Percentiles rank a stretch among this genome's conserved stretches.
phyloP scores from a whole-genome alignment of 2,113 vertebrate genomes.

The Sebastes schlegelii region DNA sequence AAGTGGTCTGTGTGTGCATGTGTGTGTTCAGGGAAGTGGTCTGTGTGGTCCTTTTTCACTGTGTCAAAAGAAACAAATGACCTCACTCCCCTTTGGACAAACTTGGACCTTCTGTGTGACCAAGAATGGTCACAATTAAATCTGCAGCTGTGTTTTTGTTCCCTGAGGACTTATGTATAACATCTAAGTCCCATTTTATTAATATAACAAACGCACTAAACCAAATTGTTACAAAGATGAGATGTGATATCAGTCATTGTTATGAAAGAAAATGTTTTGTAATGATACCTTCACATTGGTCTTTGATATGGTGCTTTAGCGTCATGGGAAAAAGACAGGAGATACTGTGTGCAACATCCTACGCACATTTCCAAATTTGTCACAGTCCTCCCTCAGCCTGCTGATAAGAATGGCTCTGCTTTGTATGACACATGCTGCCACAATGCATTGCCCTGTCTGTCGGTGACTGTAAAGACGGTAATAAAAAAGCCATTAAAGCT shows the following conservation, averaged over 20 bases:
- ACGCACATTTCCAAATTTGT: conserved; percentile 49
- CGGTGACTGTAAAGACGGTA: neutral
- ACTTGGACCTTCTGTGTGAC: conserved; percentile 42
- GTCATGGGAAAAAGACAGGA: conserved; percentile 31
- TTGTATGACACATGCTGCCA: conserved; percentile 20
- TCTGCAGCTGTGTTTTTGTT: conserved; percentile 11
- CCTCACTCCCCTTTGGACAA: conserved; percentile 56
- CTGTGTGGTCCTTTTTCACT: conserved; percentile 45
- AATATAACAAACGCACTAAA: neutral
- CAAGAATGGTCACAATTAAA: conserved; percentile 59
- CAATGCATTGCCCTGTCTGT: neutral
- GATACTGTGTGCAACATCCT: conserved; percentile 18
- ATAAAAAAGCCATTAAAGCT: neutral
- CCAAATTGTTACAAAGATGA: neutral
- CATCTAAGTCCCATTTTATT: neutral
- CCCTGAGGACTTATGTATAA: neutral
- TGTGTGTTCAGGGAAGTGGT: conserved; percentile 43
- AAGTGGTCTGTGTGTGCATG: conserved; percentile 16
- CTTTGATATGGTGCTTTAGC: conserved; percentile 10
- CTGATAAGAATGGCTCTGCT: conserved; percentile 55
- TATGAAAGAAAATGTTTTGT: neutral
- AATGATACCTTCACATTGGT: neutral
- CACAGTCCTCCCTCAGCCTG: conserved; percentile 18
- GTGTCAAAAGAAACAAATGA: conserved; percentile 70
- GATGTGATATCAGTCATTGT: neutral